Base-by-base conservation (phyloP, 2,113 vertebrate species). In the Symphodus melops region DNA sequence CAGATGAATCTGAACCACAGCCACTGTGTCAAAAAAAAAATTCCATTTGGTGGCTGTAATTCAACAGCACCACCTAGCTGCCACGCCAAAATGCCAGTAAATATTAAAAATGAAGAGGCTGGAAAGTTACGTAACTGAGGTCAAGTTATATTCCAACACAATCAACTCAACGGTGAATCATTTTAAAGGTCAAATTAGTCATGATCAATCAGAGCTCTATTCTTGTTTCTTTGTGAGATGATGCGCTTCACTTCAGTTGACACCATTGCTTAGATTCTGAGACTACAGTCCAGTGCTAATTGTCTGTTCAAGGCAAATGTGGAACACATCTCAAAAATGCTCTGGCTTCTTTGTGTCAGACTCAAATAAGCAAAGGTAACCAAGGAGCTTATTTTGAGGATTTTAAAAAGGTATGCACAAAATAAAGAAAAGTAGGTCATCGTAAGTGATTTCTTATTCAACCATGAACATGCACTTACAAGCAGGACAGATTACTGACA, bases 121-220 rank as follows among this genome's bases (percentile, higher is more conserved):
- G 53, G 73, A 77, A 58, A 64, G 60, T 58, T 53, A 62, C 52
- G 25, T 72, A 41, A 49, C 23, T 49, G 56, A 83, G 77, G 66
- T 90, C 62, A 65, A 51, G 44, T 53, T 60, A 23, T 51, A 55
- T 72, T 70, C 59, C 54, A 25, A 23, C 20, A 36, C 58, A 61
- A 69, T 80, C 72, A 72, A 72, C 55, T 52, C 64, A 56, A 42
- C 33, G 21, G 48, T 75, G 46, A 63, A 48, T 54, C 69, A 61
- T 60, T 85, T 65, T 21, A 44, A 68, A 58, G 28, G 39, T 17
- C 46, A 5, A 17, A 62, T 66, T 85, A 65, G 23, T 39, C 67
- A 59, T 68, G 72, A 64, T 80, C 61, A 68, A 59, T 62, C 19
- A n/a, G 17, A 68, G 55, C 58, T 77, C 72, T 64, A 48, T 44